Conservation (phyloP, 2,888 invertebrate species). For the Hecatera dysodea region DNA sequence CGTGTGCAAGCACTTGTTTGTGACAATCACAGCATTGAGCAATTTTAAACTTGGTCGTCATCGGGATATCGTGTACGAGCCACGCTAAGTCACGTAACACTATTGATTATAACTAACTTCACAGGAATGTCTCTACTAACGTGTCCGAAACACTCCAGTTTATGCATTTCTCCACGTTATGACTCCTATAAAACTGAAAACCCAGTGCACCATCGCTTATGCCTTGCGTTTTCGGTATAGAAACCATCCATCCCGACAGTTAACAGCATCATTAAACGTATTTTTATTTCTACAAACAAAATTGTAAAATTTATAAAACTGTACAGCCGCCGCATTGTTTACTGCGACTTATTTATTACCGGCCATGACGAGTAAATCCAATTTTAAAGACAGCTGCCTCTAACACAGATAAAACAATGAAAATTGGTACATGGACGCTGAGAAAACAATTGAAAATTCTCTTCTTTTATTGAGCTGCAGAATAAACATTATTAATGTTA, state of each 20-base stretch:
- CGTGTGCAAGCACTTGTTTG: constrained; percentile 19
- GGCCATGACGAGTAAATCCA: constrained; percentile 74
- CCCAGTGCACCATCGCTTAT: constrained; percentile 33
- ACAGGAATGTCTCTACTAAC: constrained; percentile 23
- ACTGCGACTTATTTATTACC: constrained; percentile 72
- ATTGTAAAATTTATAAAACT: constrained; percentile 58
- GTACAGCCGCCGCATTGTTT: constrained; percentile 61
- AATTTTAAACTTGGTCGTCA: constrained; percentile 22
- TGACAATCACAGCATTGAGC: constrained; percentile 6
- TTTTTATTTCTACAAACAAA: constrained; percentile 57
- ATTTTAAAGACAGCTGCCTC: constrained; percentile 74
- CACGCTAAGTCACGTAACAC: constrained; percentile 20
- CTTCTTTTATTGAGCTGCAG: constrained; percentile 29
- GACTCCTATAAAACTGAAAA: constrained; percentile 51
- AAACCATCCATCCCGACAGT: constrained; percentile 29
- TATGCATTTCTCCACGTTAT: constrained; percentile 45
- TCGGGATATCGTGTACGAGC: constrained; percentile 13
- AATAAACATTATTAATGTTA: constrained; percentile 28
- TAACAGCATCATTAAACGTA: constrained; percentile 53
- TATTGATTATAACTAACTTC: constrained; percentile 53
- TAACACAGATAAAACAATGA: constrained; percentile 60
- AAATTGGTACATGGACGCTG: constrained; percentile 31
- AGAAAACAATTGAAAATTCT: constrained; percentile 31
- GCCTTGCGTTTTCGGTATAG: constrained; percentile 44
- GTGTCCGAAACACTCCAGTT: constrained; percentile 44